Evolutionary conservation across 2,888 invertebrate species (phyloP), one percentile per base, ranked within the genome.

Genomic region (Amiota mariae): DNA sequence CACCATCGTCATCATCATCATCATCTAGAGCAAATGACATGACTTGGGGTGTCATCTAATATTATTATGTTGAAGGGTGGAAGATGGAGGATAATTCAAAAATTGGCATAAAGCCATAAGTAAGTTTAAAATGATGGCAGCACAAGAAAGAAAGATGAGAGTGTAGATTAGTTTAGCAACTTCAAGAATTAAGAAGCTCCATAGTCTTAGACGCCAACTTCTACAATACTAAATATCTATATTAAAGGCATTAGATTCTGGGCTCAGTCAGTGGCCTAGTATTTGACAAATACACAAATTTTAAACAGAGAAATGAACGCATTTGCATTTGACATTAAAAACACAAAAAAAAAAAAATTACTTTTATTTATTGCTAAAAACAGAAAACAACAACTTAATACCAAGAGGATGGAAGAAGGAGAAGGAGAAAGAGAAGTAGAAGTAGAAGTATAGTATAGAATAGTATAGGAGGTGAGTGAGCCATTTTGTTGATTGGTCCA

Each of bases 401-500:
- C 8, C 36, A 36, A 36, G 36, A 54, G 10, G 6, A 59, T 20
- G 12, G 11, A 54, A 54, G 6, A 59, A 59, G 12, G 11, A 59
- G 11, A 59, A 18, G 59, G 24, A 24, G 24, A 24, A 24, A 24
- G 24, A 24, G 24, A 24, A n/a, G n/a, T n/a, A n/a, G n/a, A n/a
- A n/a, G n/a, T n/a, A n/a, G n/a, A n/a, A n/a, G n/a, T n/a, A n/a
- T n/a, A n/a, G n/a, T 18, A 24, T 24, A 3, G 1, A 3, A 3
- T 3, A 24, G 24, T 24, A 24, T 1, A 24, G 24, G 2, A 24
- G 24, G 3, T n/a, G 3, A 3, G 24, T 36, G 36, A 68, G 13
- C 67, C 54, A 68, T 68, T 68, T 68, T 51, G 51, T 68, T 68
- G 67, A 68, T 68, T 68, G 63, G 67, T 54, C 51, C 11, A 68